Evolutionary conservation across 2,888 invertebrate genomes (phyloP).

Genomic region (Acleris holmiana): DNA sequence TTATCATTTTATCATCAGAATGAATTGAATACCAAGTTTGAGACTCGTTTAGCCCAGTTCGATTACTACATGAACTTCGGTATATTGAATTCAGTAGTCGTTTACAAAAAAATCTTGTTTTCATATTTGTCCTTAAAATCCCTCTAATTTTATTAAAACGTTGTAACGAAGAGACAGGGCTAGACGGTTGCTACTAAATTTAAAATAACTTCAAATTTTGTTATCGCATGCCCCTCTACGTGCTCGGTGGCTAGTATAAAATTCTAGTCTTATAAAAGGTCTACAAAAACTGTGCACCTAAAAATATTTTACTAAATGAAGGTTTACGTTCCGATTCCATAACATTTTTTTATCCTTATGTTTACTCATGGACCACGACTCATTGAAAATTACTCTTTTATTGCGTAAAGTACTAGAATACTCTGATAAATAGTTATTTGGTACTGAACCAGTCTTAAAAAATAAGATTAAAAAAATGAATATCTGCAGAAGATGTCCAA

Average conservation of each 20-base stretch:
- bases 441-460: slow-evolving; percentile 12
- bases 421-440: too few relatives aligned
- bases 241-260: slow-evolving; percentile 12
- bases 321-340: background rate
- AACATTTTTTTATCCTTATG: too few relatives aligned
- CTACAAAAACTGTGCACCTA: slow-evolving; percentile 1
- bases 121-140: too few relatives aligned
- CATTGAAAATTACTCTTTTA: too few relatives aligned
- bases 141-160: background rate
- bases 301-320: background rate
- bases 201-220: slow-evolving; percentile 21
- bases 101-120: too few relatives aligned
- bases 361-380: too few relatives aligned
- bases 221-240: slow-evolving; percentile 7
- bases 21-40: background rate
- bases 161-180: slow-evolving; percentile 4
- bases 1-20: slow-evolving; percentile 7
- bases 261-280: slow-evolving; percentile 20
- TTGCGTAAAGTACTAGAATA: too few relatives aligned
- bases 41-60: too few relatives aligned
- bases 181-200: slow-evolving; percentile 9
- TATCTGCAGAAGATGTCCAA: slow-evolving; percentile 13
- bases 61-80: too few relatives aligned
- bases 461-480: slow-evolving; percentile 19
- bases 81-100: too few relatives aligned